Conservation (phyloP, 64 coral and sea anemone genomes). For the Stichodactyla helianthus region DNA sequence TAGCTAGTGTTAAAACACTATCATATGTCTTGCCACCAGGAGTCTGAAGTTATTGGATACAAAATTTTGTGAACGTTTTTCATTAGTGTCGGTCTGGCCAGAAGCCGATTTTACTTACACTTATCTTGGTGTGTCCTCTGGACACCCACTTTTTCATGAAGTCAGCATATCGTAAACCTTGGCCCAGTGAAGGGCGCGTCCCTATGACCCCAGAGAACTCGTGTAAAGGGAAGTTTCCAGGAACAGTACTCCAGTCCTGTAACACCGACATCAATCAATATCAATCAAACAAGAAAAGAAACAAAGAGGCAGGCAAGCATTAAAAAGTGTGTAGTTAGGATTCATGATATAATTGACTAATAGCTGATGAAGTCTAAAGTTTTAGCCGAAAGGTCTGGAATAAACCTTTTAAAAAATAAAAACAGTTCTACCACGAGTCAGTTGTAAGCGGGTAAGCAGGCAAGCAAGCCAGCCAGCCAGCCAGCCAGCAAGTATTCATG, state of each 20-base stretch:
- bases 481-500: too few species aligned
- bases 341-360: too few species aligned
- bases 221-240: slow-evolving; percentile 39
- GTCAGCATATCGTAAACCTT: slow-evolving; percentile 22
- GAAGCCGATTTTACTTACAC: slow-evolving; percentile 29
- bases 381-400: too few species aligned
- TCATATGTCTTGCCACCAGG: slow-evolving; percentile 38
- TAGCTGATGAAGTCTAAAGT: too few species aligned
- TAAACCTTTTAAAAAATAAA: too few species aligned
- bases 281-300: neutral
- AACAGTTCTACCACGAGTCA: too few species aligned
- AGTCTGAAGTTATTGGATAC: neutral
- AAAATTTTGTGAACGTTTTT: too few species aligned
- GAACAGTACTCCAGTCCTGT: slow-evolving; percentile 56
- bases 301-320: too few species aligned
- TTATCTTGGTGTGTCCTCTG: slow-evolving; percentile 20
- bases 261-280: neutral
- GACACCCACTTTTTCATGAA: slow-evolving; percentile 37
- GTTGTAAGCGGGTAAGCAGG: too few species aligned
- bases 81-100: too few species aligned
- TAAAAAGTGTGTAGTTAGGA: too few species aligned
- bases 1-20: slow-evolving; percentile 16
- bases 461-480: too few species aligned
- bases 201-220: slow-evolving; percentile 58
- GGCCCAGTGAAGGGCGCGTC: slow-evolving; percentile 45